These are phyloP conservation scores for Apostichopus leukothele DNA, from an alignment of 53 echinoderm and acorn worm genomes.

Conservation along the genomic window DNA sequence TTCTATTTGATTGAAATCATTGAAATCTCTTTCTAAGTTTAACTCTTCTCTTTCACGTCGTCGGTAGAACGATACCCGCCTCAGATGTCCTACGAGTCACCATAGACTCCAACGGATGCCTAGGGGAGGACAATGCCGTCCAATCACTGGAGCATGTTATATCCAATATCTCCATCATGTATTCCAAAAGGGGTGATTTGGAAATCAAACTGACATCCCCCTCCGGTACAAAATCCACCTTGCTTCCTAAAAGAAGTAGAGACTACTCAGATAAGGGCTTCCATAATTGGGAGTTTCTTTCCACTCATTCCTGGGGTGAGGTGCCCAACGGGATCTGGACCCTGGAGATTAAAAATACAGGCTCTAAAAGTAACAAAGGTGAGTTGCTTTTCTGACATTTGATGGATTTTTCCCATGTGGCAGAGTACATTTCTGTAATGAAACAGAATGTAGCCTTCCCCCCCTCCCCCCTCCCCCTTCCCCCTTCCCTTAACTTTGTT, in stretches of 20 bases:
- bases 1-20: too few species aligned
- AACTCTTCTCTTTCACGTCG: neutral
- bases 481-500: too few species aligned
- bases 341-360: conserved; percentile 58
- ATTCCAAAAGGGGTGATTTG: conserved; percentile 66
- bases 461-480: too few species aligned
- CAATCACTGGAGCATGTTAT: conserved; percentile 86
- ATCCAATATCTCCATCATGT: conserved; percentile 51
- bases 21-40: too few species aligned
- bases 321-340: conserved; percentile 74
- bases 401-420: too few species aligned
- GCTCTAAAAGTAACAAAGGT: neutral
- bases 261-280: conserved; percentile 58
- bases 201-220: conserved; percentile 75
- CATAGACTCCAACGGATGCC: neutral
- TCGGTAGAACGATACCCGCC: neutral
- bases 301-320: conserved; percentile 96
- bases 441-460: too few species aligned
- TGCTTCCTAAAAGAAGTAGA: conserved; percentile 54
- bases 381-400: neutral
- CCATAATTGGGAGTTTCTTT: conserved; percentile 81
- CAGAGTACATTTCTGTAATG: too few species aligned
- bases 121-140: conserved; percentile 25
- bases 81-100: neutral
- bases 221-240: conserved; percentile 61